Base-by-base conservation (phyloP, 2,797 vertebrate genomes). In the Anabacerthia variegaticeps region DNA sequence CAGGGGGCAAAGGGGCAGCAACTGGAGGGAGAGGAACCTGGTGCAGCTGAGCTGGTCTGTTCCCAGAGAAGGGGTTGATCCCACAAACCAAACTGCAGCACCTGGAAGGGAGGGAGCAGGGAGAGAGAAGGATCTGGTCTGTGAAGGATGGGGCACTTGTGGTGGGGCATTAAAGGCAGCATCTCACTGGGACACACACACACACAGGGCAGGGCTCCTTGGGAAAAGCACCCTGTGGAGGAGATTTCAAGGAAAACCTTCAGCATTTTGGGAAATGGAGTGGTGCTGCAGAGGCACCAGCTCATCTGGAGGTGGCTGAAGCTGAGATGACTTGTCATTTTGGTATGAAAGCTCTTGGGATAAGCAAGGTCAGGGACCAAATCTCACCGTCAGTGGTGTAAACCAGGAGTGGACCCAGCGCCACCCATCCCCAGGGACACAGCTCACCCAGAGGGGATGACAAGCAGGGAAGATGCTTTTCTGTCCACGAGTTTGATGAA, bases 361-460 rank as follows among this genome's bases (percentile, higher is more conserved):
- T 41, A 49, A 56, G 44, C 0, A 0, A 1, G 26, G 30, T 8
- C 0, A 2, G 67, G 32, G 41, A 20, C 12, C 41, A 48, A 69
- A 7, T n/a, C 56, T 84, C 52, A 39, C 32, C 12, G 27, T 11
- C 59, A 58, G 58, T 0, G 0, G 32, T 39, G 56, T 28, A 34
- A 76, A 63, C 48, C 39, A 85, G 78, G 48, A 85, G 16, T 3
- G 18, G 14, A 8, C 14, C 23, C 72, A 14, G 9, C 4, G 36
- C 37, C 0, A 0, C 4, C 54, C 2, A 0, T 12, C 52, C n/a
- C 1, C 62, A 10, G 54, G 39, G 91, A 7, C 12, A 36, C 3
- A 17, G 48, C 4, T 72, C 37, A 48, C 49, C 55, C 52, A 3
- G 54, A 34, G 54, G 32, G 9, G 73, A 43, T 4, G 69, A 58